phyloP scores from a whole-genome alignment of 2,888 invertebrate species.

The Eupithecia insigniata region DNA sequence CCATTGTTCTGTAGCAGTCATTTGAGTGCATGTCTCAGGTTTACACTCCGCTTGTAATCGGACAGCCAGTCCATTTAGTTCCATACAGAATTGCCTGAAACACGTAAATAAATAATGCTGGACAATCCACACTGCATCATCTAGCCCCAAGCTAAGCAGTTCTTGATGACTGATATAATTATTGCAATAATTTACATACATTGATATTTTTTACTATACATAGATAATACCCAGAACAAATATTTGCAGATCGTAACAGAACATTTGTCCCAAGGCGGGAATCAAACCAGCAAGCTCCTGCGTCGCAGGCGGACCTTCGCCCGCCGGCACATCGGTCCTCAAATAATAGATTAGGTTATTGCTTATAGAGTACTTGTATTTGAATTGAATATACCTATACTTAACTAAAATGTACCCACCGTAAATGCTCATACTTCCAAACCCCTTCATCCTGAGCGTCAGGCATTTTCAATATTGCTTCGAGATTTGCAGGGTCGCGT shows the following conservation, averaged over 20 bases:
- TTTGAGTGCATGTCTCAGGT: conserved; percentile 98
- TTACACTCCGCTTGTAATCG: conserved; percentile 97
- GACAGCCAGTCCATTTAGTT: conserved; percentile 98
- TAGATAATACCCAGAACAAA: too few relatives aligned
- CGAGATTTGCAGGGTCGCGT: conserved; percentile 96
- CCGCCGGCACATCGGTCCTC: too few relatives aligned
- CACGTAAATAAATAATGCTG: too few relatives aligned
- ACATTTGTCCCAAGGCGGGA: too few relatives aligned
- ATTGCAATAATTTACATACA: too few relatives aligned
- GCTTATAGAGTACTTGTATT: background rate
- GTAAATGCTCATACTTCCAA: conserved; percentile 99
- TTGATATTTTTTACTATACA: too few relatives aligned
- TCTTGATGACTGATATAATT: too few relatives aligned
- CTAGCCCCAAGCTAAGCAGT: too few relatives aligned
- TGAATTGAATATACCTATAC: background rate
- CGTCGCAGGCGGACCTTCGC: too few relatives aligned
- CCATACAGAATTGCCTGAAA: conserved; percentile 98
- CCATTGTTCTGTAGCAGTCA: conserved; percentile 99
- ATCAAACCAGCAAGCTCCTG: too few relatives aligned
- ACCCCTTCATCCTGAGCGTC: conserved; percentile 99
- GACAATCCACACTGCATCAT: too few relatives aligned
- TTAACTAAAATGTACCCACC: conserved; percentile 67
- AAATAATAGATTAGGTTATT: background rate
- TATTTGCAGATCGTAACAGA: too few relatives aligned
- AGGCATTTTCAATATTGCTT: conserved; percentile 97